Percentiles rank a stretch among this genome's conserved stretches.
phyloP scores from a whole-genome alignment of 2,888 invertebrate genomes.

The Apodemia hepburni region DNA sequence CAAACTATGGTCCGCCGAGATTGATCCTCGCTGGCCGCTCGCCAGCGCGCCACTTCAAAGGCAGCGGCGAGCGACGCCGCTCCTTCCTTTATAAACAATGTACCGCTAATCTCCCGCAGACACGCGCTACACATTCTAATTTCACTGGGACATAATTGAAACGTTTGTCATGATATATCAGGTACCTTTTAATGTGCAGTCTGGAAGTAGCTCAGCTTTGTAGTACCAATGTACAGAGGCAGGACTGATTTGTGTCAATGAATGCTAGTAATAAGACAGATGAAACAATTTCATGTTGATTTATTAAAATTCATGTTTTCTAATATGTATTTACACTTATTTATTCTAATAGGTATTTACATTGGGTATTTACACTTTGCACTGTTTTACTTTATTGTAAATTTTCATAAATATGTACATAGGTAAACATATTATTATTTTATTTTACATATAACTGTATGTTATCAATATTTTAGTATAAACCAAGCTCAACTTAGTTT shows the following conservation, averaged over 20 bases:
- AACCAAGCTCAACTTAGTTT: no score
- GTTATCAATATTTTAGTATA: no score
- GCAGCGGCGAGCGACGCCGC: constrained; percentile 13
- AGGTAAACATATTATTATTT: no score
- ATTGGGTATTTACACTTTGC: no score
- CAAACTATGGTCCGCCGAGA: constrained; percentile 30
- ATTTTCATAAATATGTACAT: no score
- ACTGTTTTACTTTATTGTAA: no score
- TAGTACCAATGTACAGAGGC: not conserved
- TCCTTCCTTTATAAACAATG: constrained; percentile 13
- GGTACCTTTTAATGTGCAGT: not conserved
- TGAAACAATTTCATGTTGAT: not conserved
- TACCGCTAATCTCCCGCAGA: constrained; percentile 2
- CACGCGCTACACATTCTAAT: constrained; percentile 11
- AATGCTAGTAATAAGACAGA: not conserved
- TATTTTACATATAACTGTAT: no score
- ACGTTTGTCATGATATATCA: constrained; percentile 9
- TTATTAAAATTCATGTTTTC: no score
- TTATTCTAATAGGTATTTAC: no score
- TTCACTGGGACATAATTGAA: constrained; percentile 5
- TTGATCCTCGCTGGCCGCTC: constrained; percentile 25
- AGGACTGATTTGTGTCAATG: not conserved
- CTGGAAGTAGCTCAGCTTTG: not conserved
- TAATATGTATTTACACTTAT: no score
- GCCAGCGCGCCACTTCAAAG: constrained; percentile 27